Evolutionary conservation across 1,140 invertebrate genomes (phyloP).

Genomic region (Phortica variegata): DNA sequence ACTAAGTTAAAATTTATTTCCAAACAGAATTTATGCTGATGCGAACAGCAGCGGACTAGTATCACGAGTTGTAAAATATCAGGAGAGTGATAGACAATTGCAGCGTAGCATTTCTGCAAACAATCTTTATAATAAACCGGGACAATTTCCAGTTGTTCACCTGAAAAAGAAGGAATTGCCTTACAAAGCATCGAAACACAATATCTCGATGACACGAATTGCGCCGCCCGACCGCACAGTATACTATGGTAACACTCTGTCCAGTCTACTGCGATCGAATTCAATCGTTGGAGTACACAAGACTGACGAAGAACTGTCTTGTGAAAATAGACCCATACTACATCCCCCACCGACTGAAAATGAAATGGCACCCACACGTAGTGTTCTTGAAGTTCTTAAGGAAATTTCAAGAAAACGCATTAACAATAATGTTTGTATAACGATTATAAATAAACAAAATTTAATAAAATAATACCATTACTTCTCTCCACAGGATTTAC

Average conservation of each 20-base stretch:
- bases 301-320: slow-evolving; percentile 31
- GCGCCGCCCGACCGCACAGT: slow-evolving; percentile 49
- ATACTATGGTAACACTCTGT: slow-evolving; percentile 40
- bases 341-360: slow-evolving; percentile 45
- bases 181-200: slow-evolving; percentile 35
- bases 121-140: slow-evolving; percentile 47
- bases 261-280: slow-evolving; percentile 45
- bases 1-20: not conserved
- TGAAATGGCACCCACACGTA: slow-evolving; percentile 55
- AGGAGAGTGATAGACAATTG: slow-evolving; percentile 33
- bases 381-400: slow-evolving; percentile 59
- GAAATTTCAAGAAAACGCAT: slow-evolving; percentile 61
- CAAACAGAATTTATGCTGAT: slow-evolving; percentile 50
- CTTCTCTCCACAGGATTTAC: slow-evolving; percentile 34
- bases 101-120: slow-evolving; percentile 43
- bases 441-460: not conserved
- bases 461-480: too few relatives aligned
- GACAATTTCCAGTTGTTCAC: slow-evolving; percentile 47
- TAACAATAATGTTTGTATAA: slow-evolving; percentile 54
- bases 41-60: slow-evolving; percentile 58
- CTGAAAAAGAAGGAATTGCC: slow-evolving; percentile 43
- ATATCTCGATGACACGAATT: slow-evolving; percentile 51
- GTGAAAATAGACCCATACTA: slow-evolving; percentile 49
- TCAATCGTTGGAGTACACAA: slow-evolving; percentile 39
- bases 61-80: slow-evolving; percentile 56